A percentile compares a stretch with the other conserved stretches of the same genome.
phyloP scores from a whole-genome alignment of 2,888 invertebrate genomes.

The Leptinotarsa peninsularis region DNA sequence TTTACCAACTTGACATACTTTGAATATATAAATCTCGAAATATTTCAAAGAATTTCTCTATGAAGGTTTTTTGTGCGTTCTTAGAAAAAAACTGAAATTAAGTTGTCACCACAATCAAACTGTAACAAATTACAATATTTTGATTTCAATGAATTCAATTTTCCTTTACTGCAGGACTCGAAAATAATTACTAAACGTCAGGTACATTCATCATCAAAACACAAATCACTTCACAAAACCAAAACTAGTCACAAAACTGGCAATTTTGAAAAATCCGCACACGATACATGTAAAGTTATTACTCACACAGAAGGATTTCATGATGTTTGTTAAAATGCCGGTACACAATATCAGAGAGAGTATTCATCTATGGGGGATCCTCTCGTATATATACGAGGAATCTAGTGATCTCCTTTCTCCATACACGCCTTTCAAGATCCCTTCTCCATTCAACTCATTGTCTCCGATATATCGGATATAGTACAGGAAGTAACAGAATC shows the following conservation, averaged over 20 bases:
- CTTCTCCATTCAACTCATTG: slow-evolving; percentile 30
- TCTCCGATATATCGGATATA: slow-evolving; percentile 12
- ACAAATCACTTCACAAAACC: slow-evolving; percentile 27
- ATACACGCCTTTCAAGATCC: slow-evolving; percentile 45
- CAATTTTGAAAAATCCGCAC: slow-evolving; percentile 24
- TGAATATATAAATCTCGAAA: too few species aligned
- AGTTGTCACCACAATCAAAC: too few species aligned
- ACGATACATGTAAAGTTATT: slow-evolving; percentile 39
- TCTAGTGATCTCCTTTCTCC: slow-evolving; percentile 64
- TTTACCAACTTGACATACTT: too few species aligned
- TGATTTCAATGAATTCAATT: too few species aligned
- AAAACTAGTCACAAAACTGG: slow-evolving; percentile 38
- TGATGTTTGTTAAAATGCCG: slow-evolving; percentile 50
- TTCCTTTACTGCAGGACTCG: too few species aligned
- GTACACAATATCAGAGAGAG: slow-evolving; percentile 51
- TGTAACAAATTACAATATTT: too few species aligned
- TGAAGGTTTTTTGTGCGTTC: too few species aligned
- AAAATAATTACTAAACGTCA: too few species aligned
- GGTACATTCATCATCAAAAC: too few species aligned
- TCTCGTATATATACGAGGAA: slow-evolving; percentile 58
- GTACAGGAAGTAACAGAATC: slow-evolving; percentile 9
- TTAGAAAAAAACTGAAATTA: too few species aligned
- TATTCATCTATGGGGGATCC: slow-evolving; percentile 49
- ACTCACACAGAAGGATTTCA: slow-evolving; percentile 61
- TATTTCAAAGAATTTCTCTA: too few species aligned